phyloP scores from a whole-genome alignment of 2,797 vertebrate species.

The Thunnus albacares region DNA sequence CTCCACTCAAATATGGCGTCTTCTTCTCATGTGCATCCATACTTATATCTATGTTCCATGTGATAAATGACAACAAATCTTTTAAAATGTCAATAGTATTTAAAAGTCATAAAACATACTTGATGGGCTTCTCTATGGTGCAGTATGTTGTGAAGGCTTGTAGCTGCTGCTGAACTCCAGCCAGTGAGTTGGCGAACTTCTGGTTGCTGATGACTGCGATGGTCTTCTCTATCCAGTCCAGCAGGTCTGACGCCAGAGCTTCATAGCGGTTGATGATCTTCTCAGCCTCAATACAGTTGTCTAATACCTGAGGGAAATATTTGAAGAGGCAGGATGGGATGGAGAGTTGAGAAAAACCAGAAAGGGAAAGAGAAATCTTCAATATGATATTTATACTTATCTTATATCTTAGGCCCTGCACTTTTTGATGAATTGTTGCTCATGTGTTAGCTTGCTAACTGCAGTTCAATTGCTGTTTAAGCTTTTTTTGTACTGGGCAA shows the following conservation, averaged over 20 bases:
- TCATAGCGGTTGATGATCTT: slow-evolving; percentile 91
- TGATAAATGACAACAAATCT: not conserved
- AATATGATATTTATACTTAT: not conserved
- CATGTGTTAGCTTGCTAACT: not conserved
- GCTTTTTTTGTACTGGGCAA: not conserved
- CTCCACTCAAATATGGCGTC: too few relatives aligned
- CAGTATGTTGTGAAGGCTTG: slow-evolving; percentile 97
- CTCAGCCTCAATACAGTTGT: slow-evolving; percentile 92
- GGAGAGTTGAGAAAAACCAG: not conserved
- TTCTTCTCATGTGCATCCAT: not conserved
- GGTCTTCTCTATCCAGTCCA: slow-evolving; percentile 95
- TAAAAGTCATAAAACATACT: slow-evolving; percentile 79
- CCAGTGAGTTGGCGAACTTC: slow-evolving; percentile 96
- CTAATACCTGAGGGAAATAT: slow-evolving; percentile 88
- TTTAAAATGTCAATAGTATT: not conserved
- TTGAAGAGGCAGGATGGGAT: not conserved
- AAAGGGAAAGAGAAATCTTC: not conserved
- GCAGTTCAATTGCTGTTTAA: not conserved
- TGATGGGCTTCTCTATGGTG: slow-evolving; percentile 95
- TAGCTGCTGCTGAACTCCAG: slow-evolving; percentile 95
- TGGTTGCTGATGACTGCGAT: slow-evolving; percentile 93
- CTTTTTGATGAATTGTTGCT: not conserved
- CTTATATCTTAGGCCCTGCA: not conserved
- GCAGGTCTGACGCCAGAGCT: slow-evolving; percentile 89
- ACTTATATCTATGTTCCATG: not conserved